Evolutionary conservation across 2,888 invertebrate genomes (phyloP).

Genomic region (Therioaphis trifolii): DNA sequence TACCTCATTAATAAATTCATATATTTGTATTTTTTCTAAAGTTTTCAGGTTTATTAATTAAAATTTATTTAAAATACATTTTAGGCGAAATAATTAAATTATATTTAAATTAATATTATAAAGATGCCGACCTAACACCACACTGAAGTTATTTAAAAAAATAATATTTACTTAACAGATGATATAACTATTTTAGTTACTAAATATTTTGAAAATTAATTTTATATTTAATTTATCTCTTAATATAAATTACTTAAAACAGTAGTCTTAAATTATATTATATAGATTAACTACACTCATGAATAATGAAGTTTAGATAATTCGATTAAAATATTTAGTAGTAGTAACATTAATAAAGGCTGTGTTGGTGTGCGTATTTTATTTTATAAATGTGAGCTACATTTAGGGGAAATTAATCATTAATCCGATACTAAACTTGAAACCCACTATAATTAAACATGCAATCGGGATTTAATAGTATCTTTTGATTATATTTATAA

Average conservation of each 20-base stretch:
- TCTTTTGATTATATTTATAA: constrained; percentile 25
- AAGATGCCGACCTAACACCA: too few relatives aligned
- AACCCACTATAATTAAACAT: constrained; percentile 38
- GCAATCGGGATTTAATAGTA: constrained; percentile 40
- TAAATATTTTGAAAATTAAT: background rate
- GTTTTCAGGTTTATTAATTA: too few relatives aligned
- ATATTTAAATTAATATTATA: too few relatives aligned
- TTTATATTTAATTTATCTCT: background rate
- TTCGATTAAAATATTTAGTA: constrained; percentile 32
- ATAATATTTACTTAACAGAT: too few relatives aligned
- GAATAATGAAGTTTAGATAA: constrained; percentile 22
- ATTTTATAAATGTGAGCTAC: constrained; percentile 30
- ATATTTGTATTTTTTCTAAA: too few relatives aligned
- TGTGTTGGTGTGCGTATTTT: constrained; percentile 28
- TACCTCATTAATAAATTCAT: too few relatives aligned
- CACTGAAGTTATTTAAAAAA: too few relatives aligned
- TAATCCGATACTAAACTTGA: constrained; percentile 20
- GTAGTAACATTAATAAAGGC: constrained; percentile 17
- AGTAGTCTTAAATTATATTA: background rate
- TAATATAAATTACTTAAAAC: background rate
- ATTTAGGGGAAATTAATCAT: constrained; percentile 22
- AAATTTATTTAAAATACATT: too few relatives aligned
- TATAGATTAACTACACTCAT: background rate
- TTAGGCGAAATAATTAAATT: too few relatives aligned
- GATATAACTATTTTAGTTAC: too few relatives aligned